These are phyloP conservation scores for Xestia rhomboidea DNA, from an alignment of 2,888 invertebrate species.

Conservation along the genomic window DNA sequence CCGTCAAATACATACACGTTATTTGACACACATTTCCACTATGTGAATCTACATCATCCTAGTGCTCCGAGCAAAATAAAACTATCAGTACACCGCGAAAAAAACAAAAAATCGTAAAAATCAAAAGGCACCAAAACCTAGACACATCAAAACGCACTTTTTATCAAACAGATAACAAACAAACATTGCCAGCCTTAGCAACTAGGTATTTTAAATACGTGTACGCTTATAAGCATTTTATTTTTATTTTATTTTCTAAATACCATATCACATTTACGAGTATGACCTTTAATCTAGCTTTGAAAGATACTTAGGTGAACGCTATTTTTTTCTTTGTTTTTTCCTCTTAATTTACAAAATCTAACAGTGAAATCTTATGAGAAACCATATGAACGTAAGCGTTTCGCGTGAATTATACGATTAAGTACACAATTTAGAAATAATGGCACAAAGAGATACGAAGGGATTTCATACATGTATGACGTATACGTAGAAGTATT, in stretches of 20 bases:
- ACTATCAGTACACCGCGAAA: conserved; percentile 42
- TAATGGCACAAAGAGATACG: conserved; percentile 79
- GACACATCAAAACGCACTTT: conserved; percentile 39
- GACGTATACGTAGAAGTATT: conserved; percentile 33
- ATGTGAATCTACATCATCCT: conserved; percentile 23
- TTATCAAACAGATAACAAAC: conserved; percentile 58
- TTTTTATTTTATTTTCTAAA: conserved; percentile 80
- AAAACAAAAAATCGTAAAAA: conserved; percentile 40
- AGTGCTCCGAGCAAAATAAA: conserved; percentile 33
- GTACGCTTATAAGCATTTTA: conserved; percentile 84
- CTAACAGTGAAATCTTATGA: conserved; percentile 73
- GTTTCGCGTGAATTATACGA: conserved; percentile 70
- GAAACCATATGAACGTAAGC: conserved; percentile 68
- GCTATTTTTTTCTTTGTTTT: conserved; percentile 78
- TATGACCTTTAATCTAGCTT: conserved; percentile 82
- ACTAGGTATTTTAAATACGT: conserved; percentile 79
- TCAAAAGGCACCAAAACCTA: conserved; percentile 55
- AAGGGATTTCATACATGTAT: conserved; percentile 55
- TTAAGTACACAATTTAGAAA: conserved; percentile 76
- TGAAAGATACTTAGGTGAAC: conserved; percentile 78
- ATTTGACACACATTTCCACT: conserved; percentile 28
- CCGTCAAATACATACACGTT: conserved; percentile 19
- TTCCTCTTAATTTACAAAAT: conserved; percentile 73
- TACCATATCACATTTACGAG: conserved; percentile 88
- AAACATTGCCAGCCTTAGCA: conserved; percentile 76